These are phyloP conservation scores for Chaetodon trifascialis DNA, from an alignment of 2,113 vertebrate species.

Conservation along the genomic window DNA sequence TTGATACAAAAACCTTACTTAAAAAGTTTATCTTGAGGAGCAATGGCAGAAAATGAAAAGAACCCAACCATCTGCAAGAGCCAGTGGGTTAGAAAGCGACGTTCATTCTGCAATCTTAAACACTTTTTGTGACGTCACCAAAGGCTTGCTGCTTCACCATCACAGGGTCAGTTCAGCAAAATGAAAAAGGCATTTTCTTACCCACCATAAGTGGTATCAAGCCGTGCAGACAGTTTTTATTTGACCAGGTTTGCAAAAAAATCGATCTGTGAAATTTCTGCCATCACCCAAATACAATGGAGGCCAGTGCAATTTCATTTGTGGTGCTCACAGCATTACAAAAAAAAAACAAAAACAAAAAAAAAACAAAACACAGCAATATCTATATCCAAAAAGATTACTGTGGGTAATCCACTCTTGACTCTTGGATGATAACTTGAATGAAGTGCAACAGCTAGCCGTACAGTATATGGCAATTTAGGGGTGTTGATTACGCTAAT, in stretches of 20 bases:
- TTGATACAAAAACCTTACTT: constrained; percentile 2
- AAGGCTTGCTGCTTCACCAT: neutral
- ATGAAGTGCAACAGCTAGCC: neutral
- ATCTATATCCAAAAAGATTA: too few species aligned
- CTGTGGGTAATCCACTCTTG: too few species aligned
- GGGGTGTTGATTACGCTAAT: too few species aligned
- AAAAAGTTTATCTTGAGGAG: neutral
- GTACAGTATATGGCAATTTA: neutral
- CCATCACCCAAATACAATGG: neutral
- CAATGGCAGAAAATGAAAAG: neutral
- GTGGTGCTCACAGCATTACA: too few species aligned
- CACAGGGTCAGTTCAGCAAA: neutral
- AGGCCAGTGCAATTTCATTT: neutral
- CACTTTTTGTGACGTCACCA: neutral
- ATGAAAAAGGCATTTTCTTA: neutral
- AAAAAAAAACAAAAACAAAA: too few species aligned
- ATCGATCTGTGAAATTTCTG: neutral
- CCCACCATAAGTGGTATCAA: neutral
- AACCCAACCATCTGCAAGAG: neutral
- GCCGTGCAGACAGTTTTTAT: neutral
- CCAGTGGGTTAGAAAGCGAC: rapidly evolving
- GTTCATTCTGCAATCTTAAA: neutral
- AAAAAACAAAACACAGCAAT: too few species aligned
- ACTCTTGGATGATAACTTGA: neutral
- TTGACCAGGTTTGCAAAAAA: neutral